Evolutionary conservation across 1,140 invertebrate species (phyloP).

Genomic region (Drosophila pruinosa): DNA sequence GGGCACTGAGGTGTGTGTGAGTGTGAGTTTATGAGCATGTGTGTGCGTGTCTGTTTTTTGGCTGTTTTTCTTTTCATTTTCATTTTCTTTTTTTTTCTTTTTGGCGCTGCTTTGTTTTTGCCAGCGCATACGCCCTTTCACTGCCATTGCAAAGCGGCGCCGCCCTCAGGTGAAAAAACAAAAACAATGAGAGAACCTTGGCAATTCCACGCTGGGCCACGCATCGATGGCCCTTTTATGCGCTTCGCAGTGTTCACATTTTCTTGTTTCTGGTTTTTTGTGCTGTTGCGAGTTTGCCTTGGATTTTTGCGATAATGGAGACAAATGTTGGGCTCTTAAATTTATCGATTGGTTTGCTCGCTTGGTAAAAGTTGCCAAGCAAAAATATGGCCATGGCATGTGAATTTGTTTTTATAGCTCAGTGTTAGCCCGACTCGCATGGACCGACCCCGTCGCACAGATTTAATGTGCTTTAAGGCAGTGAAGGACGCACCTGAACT

Average conservation of each 20-base stretch:
- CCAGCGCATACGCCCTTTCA: conserved; percentile 64
- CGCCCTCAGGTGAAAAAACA: conserved; percentile 47
- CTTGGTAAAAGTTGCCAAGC: conserved; percentile 44
- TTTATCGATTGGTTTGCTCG: conserved; percentile 67
- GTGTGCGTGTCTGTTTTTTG: conserved; percentile 27
- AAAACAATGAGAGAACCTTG: conserved; percentile 15
- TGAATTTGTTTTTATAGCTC: conserved; percentile 64
- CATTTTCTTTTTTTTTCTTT: no score
- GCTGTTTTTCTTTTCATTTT: conserved; percentile 49
- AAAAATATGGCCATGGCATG: conserved; percentile 54
- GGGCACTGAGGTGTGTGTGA: neutral
- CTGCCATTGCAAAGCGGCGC: conserved; percentile 37
- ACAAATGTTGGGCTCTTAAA: conserved; percentile 79
- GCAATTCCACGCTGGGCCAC: conserved; percentile 53
- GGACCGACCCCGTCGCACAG: no score
- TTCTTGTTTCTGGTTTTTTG: conserved; percentile 18
- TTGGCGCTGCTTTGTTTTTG: no score
- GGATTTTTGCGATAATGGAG: conserved; percentile 79
- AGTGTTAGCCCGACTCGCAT: neutral
- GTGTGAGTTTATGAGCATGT: neutral
- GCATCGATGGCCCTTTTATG: conserved; percentile 75
- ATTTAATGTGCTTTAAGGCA: conserved; percentile 41
- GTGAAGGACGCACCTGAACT: conserved; percentile 46
- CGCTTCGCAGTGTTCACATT: conserved; percentile 68
- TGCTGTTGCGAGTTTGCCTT: conserved; percentile 57